Base-by-base conservation (phyloP, 2,888 invertebrate species). In the Balanococcus diminutus region DNA sequence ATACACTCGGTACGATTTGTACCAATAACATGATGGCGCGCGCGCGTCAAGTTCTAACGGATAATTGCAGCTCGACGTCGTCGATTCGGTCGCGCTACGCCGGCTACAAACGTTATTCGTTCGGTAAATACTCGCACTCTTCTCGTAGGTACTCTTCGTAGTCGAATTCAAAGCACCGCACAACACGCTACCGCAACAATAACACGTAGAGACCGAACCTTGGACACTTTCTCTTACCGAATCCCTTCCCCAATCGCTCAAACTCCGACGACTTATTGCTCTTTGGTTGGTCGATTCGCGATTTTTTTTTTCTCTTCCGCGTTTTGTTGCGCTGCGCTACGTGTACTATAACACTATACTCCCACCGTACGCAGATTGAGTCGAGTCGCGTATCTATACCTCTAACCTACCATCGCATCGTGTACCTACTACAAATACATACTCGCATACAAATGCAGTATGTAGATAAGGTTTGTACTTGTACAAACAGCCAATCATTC, bases 221-320 rank as follows among this genome's bases (percentile, higher is more conserved):
- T 81, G 86, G 82, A 86, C 81, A 86, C 86, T 86, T 86, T 86
- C 86, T 86, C 86, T 86, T 46, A 67, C 72, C 39, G 8, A 51
- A 46, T 67, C 75, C 25, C 42, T 42, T 61, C 84, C n/a, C 51
- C 67, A 84, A 67, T 56, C 32, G 67, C 67, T 72, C 84, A 72
- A 84, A 72, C 72, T 67, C n/a, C 25, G 75, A 84, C 84, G 82
- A 84, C 72, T 75, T 75, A 72, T 39, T 84, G 31, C 82, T 84
- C 84, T 84, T 84, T 36, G 84, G 42, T 84, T 84, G 72, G 84
- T 72, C 84, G 84, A 84, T 75, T 46, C 42, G 75, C 75, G 22
- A 28, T 75, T 84, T 84, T n/a, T 46, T 46, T n/a, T n/a, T 46
- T 46, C 46, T 84, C 84, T 84, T 84, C 84, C 84, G 84, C 84